Percentiles rank a stretch among this genome's conserved stretches.
Conservation (phyloP, 1,140 invertebrate genomes). For the Drosophila parvula region DNA sequence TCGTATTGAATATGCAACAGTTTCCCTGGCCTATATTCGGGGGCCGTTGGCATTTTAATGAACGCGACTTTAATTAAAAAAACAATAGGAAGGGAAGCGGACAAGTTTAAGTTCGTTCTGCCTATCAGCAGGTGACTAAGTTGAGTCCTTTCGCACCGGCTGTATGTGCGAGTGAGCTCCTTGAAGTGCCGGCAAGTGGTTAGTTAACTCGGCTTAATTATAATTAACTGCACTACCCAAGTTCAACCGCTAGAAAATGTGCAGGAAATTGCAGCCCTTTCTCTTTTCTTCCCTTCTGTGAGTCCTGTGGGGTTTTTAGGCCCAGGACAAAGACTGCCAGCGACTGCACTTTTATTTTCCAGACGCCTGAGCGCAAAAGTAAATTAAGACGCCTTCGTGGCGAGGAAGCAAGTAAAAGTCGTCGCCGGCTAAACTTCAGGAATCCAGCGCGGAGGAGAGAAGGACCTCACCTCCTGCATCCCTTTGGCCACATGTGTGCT, state of each 20-base stretch:
- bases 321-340: constrained; percentile 43
- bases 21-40: constrained; percentile 72
- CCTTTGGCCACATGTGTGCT: constrained; percentile 36
- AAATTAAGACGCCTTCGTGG: constrained; percentile 70
- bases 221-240: constrained; percentile 82
- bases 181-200: constrained; percentile 69
- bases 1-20: constrained; percentile 77
- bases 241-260: constrained; percentile 75
- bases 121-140: constrained; percentile 24
- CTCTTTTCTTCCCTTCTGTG: not conserved
- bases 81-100: constrained; percentile 10
- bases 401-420: constrained; percentile 67
- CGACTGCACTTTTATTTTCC: constrained; percentile 69
- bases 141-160: not conserved
- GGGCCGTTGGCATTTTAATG: constrained; percentile 63
- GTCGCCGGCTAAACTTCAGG: constrained; percentile 55
- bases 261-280: constrained; percentile 64
- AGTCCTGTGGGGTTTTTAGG: constrained; percentile 51
- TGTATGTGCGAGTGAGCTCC: constrained; percentile 2
- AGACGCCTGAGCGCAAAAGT: constrained; percentile 74
- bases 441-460: constrained; percentile 28
- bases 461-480: constrained; percentile 11
- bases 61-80: constrained; percentile 69
- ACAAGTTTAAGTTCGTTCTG: constrained; percentile 55
- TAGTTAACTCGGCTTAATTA: constrained; percentile 83